A percentile compares a stretch with the other conserved stretches of the same genome.
phyloP scores from a whole-genome alignment of 1,140 invertebrate species.

The Agrypnia vestita region DNA sequence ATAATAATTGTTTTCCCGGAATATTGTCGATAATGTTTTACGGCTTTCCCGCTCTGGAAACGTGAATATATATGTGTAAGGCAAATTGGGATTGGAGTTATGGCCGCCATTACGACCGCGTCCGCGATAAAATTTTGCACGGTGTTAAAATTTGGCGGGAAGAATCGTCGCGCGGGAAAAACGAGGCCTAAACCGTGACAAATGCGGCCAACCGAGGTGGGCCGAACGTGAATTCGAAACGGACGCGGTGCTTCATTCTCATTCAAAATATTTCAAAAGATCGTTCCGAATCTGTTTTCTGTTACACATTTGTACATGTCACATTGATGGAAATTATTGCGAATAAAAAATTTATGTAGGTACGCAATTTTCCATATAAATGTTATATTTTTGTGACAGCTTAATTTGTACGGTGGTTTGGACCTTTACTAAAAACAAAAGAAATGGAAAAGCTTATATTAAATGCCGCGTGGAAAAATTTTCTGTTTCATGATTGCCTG shows the following conservation, averaged over 20 bases:
- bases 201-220: constrained; percentile 8
- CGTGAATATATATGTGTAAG: constrained; percentile 12
- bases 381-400: no score
- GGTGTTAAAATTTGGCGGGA: constrained; percentile 47
- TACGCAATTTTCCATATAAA: no score
- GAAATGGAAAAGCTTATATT: no score
- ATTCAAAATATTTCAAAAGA: constrained; percentile 27
- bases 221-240: constrained; percentile 31
- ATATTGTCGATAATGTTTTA: constrained; percentile 39
- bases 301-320: no score
- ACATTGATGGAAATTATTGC: no score
- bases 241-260: constrained; percentile 23
- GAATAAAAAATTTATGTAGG: no score
- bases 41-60: constrained; percentile 27
- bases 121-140: constrained; percentile 34
- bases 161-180: constrained; percentile 26
- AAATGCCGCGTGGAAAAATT: no score
- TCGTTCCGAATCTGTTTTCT: not conserved
- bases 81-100: constrained; percentile 44
- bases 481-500: no score
- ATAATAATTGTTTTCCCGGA: constrained; percentile 21
- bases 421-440: no score
- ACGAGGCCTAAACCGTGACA: constrained; percentile 24
- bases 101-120: constrained; percentile 29
- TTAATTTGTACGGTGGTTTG: no score